phyloP scores from a whole-genome alignment of 2,888 invertebrate species.

The Drosophila helvetica region DNA sequence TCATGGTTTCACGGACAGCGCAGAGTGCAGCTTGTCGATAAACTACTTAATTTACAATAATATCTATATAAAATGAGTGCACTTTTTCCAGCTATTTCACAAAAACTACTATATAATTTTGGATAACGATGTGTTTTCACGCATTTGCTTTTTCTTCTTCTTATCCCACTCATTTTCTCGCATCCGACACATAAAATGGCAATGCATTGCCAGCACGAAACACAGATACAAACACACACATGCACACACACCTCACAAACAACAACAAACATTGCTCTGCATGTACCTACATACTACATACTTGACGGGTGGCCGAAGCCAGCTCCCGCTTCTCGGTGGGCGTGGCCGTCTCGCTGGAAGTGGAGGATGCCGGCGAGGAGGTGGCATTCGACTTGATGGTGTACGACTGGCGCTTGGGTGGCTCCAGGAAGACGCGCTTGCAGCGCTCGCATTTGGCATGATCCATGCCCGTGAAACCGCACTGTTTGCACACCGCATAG shows the following conservation, averaged over 20 bases:
- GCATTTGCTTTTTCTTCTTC: constrained; percentile 29
- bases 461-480: constrained; percentile 91
- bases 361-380: constrained; percentile 27
- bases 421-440: constrained; percentile 88
- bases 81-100: neutral
- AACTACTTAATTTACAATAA: neutral
- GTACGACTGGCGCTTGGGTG: constrained; percentile 86
- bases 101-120: constrained; percentile 9
- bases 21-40: neutral
- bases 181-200: constrained; percentile 60
- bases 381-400: constrained; percentile 63
- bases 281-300: neutral
- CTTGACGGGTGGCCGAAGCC: constrained; percentile 29
- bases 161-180: constrained; percentile 26
- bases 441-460: constrained; percentile 91
- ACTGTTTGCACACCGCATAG: constrained; percentile 91
- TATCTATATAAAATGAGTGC: neutral
- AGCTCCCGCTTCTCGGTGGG: constrained; percentile 67
- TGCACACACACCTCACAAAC: constrained; percentile 2
- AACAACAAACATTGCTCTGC: constrained; percentile 18
- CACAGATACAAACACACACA: too few species aligned
- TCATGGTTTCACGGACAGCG: neutral
- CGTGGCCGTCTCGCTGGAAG: constrained; percentile 35
- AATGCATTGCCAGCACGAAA: constrained; percentile 57
- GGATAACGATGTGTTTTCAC: constrained; percentile 36